Conservation (phyloP, 1,140 invertebrate species). For the Lanistes nyassanus region DNA sequence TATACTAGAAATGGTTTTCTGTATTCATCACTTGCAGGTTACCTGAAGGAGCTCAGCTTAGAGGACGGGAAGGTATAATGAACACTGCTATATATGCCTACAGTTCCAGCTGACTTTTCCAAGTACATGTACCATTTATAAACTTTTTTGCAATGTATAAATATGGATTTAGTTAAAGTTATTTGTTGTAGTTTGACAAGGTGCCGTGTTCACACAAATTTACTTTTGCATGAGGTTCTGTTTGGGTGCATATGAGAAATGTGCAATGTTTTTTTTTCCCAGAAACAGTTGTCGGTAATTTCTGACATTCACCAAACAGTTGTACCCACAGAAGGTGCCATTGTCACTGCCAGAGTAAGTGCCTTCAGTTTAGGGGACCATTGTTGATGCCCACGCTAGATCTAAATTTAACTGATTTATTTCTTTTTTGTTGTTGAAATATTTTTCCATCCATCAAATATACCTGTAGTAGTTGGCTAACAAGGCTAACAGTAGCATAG, state of each 20-base stretch:
- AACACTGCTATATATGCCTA: neutral
- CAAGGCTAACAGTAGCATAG: neutral
- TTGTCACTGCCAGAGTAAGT: constrained; percentile 13
- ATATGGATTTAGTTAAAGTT: neutral
- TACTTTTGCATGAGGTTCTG: no score
- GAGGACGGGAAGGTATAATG: constrained; percentile 38
- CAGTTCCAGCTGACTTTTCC: no score
- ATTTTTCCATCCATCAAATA: neutral
- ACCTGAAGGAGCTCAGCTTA: constrained; percentile 69
- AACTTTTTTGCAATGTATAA: neutral
- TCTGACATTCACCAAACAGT: neutral
- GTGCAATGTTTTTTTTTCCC: neutral
- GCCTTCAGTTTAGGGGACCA: neutral
- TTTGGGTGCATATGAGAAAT: no score
- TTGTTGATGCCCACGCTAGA: neutral
- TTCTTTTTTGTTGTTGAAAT: neutral
- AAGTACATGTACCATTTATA: neutral
- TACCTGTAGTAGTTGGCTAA: no score
- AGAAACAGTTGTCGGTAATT: neutral
- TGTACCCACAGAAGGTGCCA: constrained; percentile 2
- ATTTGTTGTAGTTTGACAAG: neutral
- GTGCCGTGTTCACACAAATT: no score
- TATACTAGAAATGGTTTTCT: constrained; percentile 87
- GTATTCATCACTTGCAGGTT: constrained; percentile 82
- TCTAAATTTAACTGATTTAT: neutral